Base-by-base conservation (phyloP, 2,797 vertebrate species). In the Gallinago nigripennis region DNA sequence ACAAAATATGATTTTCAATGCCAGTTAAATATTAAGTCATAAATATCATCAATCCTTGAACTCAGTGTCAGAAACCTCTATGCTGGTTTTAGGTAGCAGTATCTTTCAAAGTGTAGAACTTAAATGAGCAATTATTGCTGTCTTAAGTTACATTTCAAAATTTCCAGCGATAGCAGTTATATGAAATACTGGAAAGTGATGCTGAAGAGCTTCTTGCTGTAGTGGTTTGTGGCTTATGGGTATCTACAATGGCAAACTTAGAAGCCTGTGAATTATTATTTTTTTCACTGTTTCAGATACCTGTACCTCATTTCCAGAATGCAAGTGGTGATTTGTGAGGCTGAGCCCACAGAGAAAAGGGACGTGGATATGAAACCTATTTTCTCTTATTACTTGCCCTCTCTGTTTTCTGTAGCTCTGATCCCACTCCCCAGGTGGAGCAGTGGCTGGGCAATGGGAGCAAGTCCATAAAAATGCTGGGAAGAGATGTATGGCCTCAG, bases 351-450 rank as follows among this genome's bases (percentile, higher is more conserved):
- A 1, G 25, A 12, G 20, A 11, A 72, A 45, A 12, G 39, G 11
- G 30, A 50, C 11, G 4, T 66, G 8, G 7, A 3, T 68, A 28
- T 50, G 18, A 64, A 92, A 77, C 5, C 2, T 64, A 6, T 51
- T 82, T 41, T 79, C 27, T 71, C 15, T 48, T 70, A 19, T 43
- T 78, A 35, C 5, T 50, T 77, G 8, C 12, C 10, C 56, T 61
- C 15, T 65, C 28, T 53, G 19, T 0, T 70, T 56, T 69, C 76
- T 28, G n/a, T 69, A 8, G 1, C 12, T 28, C 57, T 25, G 20
- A n/a, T 2, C 7, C 14, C 3, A 3, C 11, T 61, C 50, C 3
- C 43, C 11, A 3, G 1, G 3, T 33, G 19, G 27, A 79, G 17
- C 6, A 3, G 3, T 66, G 25, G 16, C 31, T 37, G 10, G 51